Conservation (phyloP, 2,888 invertebrate genomes). For the Azorinus chamasolen region DNA sequence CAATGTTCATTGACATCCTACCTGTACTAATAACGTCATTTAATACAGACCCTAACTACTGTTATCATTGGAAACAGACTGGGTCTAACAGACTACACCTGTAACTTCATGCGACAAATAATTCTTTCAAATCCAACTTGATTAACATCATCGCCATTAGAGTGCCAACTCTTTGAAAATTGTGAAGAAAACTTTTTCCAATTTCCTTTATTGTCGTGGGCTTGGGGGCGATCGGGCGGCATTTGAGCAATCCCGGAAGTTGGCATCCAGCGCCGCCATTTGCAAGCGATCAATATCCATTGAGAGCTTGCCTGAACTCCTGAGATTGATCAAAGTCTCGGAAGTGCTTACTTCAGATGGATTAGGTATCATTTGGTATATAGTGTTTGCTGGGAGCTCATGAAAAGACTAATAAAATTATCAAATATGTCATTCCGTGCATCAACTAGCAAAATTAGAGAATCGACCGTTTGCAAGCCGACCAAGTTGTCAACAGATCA, state of each 20-base stretch:
- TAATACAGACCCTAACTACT: not conserved
- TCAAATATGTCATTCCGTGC: constrained; percentile 33
- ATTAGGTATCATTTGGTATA: constrained; percentile 60
- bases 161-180: constrained; percentile 56
- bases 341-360: constrained; percentile 64
- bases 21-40: too few relatives aligned
- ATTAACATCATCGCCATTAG: constrained; percentile 54
- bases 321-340: constrained; percentile 64
- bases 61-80: constrained; percentile 36
- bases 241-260: constrained; percentile 59
- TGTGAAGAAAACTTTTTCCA: constrained; percentile 58
- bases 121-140: constrained; percentile 55
- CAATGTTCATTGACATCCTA: too few relatives aligned
- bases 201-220: constrained; percentile 46
- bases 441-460: constrained; percentile 6
- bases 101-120: constrained; percentile 61
- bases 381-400: constrained; percentile 21
- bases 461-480: too few relatives aligned
- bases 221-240: too few relatives aligned
- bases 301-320: constrained; percentile 52
- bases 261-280: constrained; percentile 60
- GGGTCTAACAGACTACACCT: constrained; percentile 59
- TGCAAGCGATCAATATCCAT: constrained; percentile 62
- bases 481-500: too few relatives aligned
- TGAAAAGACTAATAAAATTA: constrained; percentile 20